These are phyloP conservation scores for Paralvinella palmiformis DNA, from an alignment of 1,140 invertebrate species.

Conservation along the genomic window DNA sequence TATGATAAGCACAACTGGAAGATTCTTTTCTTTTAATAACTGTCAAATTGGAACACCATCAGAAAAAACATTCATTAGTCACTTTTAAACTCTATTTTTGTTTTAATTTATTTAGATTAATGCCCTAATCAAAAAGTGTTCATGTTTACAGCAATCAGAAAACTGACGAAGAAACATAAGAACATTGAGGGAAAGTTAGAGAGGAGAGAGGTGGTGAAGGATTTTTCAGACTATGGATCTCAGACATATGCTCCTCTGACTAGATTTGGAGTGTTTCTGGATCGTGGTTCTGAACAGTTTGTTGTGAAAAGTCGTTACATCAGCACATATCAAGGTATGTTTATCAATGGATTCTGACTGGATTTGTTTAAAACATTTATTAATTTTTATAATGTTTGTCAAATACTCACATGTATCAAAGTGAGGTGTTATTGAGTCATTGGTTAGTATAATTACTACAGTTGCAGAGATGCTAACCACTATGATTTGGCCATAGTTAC, in stretches of 20 bases:
- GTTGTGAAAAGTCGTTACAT: slow-evolving; percentile 45
- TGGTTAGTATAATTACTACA: too few species aligned
- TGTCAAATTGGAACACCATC: too few species aligned
- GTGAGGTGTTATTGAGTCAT: too few species aligned
- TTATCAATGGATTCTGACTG: slow-evolving; percentile 5
- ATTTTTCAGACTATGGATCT: slow-evolving; percentile 41
- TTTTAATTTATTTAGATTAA: background rate
- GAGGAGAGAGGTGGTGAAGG: slow-evolving; percentile 39
- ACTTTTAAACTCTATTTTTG: slow-evolving; percentile 1
- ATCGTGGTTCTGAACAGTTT: slow-evolving; percentile 47
- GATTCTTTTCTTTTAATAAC: too few species aligned
- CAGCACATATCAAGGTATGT: slow-evolving; percentile 40
- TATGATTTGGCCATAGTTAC: too few species aligned
- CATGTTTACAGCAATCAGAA: slow-evolving; percentile 39
- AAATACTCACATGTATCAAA: too few species aligned
- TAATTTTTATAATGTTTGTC: too few species aligned
- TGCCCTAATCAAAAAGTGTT: slow-evolving; percentile 1
- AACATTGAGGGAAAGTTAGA: slow-evolving; percentile 36
- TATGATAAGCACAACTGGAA: too few species aligned
- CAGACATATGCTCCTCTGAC: slow-evolving; percentile 49
- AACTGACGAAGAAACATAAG: slow-evolving; percentile 36
- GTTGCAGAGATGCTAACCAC: too few species aligned
- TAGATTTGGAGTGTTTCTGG: slow-evolving; percentile 47
- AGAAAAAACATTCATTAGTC: background rate
- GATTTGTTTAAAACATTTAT: too few species aligned